phyloP scores from a whole-genome alignment of 2,113 vertebrate genomes.

The Tetraodon nigroviridis region DNA sequence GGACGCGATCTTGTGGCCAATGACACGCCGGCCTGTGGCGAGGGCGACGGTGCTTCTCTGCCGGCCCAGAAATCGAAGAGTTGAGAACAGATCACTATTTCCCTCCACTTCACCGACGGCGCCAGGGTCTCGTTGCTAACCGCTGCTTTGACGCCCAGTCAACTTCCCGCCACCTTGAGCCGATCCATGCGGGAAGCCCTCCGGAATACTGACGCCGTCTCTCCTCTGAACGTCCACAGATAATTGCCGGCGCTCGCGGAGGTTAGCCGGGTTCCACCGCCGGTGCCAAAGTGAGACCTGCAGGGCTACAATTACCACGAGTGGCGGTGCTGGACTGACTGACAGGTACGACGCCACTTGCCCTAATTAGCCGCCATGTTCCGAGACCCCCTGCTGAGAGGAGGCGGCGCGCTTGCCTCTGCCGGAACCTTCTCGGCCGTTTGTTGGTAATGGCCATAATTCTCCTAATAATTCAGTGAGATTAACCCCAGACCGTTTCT shows the following conservation, averaged over 20 bases:
- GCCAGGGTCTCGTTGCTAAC: too few relatives aligned
- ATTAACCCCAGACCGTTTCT: constrained; percentile 59
- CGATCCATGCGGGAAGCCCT: constrained; percentile 4
- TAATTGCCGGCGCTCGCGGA: constrained; percentile 65
- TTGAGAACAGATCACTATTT: background rate
- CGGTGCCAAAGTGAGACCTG: constrained; percentile 64
- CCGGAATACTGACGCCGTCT: constrained; percentile 47
- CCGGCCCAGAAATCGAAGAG: too few relatives aligned
- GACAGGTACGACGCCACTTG: constrained; percentile 73
- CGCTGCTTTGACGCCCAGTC: constrained; percentile 26
- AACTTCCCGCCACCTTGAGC: constrained; percentile 56
- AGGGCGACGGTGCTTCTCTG: too few relatives aligned
- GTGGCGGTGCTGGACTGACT: constrained; percentile 61
- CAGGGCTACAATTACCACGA: constrained; percentile 63
- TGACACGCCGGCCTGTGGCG: constrained; percentile 40
- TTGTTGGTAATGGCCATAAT: constrained; percentile 67
- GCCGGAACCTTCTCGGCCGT: constrained; percentile 48
- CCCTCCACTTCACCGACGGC: too few relatives aligned
- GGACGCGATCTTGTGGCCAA: constrained; percentile 57
- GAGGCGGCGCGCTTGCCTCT: constrained; percentile 61
- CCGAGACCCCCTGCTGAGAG: constrained; percentile 65
- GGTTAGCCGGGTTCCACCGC: constrained; percentile 66
- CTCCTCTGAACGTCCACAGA: constrained; percentile 50
- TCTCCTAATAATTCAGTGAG: constrained; percentile 64
- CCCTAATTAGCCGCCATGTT: constrained; percentile 64